Conservation (phyloP, 2,797 vertebrate species). For the Danio aesculapii region DNA sequence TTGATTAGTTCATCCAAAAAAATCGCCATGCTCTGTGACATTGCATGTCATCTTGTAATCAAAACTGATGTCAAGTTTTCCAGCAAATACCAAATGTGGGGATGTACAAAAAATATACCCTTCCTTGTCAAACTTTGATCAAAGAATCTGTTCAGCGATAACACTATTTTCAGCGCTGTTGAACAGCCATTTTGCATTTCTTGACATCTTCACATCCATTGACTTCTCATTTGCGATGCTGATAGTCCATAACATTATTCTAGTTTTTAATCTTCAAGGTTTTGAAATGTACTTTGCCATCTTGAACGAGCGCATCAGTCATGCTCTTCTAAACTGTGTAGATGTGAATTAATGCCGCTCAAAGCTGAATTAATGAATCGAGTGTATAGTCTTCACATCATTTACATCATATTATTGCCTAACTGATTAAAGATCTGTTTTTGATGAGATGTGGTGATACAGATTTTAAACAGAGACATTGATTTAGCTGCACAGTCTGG, state of each 20-base stretch:
- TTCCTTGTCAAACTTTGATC: not conserved
- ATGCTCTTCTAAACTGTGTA: conserved; percentile 14
- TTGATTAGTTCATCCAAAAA: too few relatives aligned
- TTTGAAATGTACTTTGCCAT: conserved; percentile 1
- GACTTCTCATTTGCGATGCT: conserved; percentile 23
- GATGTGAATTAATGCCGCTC: conserved; percentile 28
- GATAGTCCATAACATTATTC: not conserved
- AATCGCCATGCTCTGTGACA: too few relatives aligned
- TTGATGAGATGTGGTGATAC: conserved; percentile 11
- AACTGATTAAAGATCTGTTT: conserved; percentile 26
- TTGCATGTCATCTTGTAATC: too few relatives aligned
- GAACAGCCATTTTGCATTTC: conserved; percentile 26
- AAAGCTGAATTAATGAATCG: conserved; percentile 14
- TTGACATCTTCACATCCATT: conserved; percentile 29
- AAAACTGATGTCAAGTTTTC: too few relatives aligned
- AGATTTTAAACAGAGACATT: conserved; percentile 31
- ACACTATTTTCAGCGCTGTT: conserved; percentile 17
- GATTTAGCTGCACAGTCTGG: conserved; percentile 13
- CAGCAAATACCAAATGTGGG: too few relatives aligned
- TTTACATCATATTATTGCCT: conserved; percentile 28
- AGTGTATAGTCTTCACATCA: conserved; percentile 26
- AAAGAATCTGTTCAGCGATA: conserved; percentile 4
- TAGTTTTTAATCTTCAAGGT: conserved; percentile 1
- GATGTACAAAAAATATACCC: not conserved
- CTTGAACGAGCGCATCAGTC: conserved; percentile 4